phyloP scores from a whole-genome alignment of 64 coral and sea anemone species.

The Montipora foliosa region DNA sequence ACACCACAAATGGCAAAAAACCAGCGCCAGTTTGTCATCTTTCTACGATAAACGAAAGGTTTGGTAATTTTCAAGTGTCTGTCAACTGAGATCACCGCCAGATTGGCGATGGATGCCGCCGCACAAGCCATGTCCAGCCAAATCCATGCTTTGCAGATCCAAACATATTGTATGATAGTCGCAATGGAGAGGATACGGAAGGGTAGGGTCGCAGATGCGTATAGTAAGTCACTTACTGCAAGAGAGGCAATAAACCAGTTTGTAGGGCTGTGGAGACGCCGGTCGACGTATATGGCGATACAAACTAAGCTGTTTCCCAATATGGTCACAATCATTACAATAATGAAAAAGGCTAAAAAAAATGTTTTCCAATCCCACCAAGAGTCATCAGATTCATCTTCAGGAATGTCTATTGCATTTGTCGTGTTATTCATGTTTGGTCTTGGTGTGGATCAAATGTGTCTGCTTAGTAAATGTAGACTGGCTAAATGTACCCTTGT shows the following conservation, averaged over 20 bases:
- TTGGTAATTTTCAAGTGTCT: constrained; percentile 94
- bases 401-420: background rate
- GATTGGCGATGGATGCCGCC: constrained; percentile 85
- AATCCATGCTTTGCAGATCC: constrained; percentile 66
- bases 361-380: background rate
- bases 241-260: constrained; percentile 92
- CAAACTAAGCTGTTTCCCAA: constrained; percentile 84
- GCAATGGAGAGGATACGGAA: constrained; percentile 68
- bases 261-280: constrained; percentile 75
- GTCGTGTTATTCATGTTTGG: constrained; percentile 31
- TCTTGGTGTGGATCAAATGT: background rate
- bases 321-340: constrained; percentile 69
- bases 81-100: constrained; percentile 86
- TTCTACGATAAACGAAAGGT: constrained; percentile 80
- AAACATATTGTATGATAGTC: constrained; percentile 4
- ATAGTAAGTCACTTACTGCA: constrained; percentile 86
- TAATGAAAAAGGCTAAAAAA: constrained; percentile 59
- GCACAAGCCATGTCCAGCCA: constrained; percentile 85
- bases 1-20: constrained; percentile 67
- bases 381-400: too few species aligned
- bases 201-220: constrained; percentile 68
- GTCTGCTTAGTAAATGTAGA: background rate
- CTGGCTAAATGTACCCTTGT: background rate
- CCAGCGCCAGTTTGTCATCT: constrained; percentile 72
- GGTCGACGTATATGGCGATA: constrained; percentile 83